Evolutionary conservation across 2,113 vertebrate genomes (phyloP), one percentile per base, ranked within the genome.

Genomic region (Mixornis gularis): DNA sequence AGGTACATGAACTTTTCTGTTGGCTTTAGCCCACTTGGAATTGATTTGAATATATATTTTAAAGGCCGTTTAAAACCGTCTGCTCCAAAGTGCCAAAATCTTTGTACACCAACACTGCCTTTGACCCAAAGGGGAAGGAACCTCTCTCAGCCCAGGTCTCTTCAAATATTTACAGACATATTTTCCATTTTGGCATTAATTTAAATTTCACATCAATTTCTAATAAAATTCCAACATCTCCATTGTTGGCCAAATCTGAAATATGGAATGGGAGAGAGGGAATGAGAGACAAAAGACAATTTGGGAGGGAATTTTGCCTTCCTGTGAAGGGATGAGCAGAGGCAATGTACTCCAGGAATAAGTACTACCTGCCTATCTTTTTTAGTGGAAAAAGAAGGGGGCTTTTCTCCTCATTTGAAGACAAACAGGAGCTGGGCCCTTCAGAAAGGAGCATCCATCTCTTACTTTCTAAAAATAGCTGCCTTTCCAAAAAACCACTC

Each of bases 201-300:
- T 94, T 97, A 69, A 97, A 97, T 95, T 93, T 94, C 92, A 95
- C 66, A 81, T 78, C 92, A 76, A 85, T 91, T 96, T 92, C 81
- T 85, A 91, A 96, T 71, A 92, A 88, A 96, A 91, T 92, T 93
- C 79, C 87, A 81, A 77, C 83, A 63, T 85, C 82, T 68, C 87
- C 53, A 83, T 56, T 69, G 56, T 89, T 92, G 93, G 78, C 26
- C 80, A 76, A 83, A 90, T 44, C 79, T 64, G 74, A 82, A 93
- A 95, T 20, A 20, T 3, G 13, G 72, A 76, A 74, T 7, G 12
- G 49, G 49, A 66, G 51, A 56, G 46, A n/a, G 36, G 46, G 51
- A 38, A 51, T 19, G 91, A 94, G 72, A 76, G 86, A 52, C 44
- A 71, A 84, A 77, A 70, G 77, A 38, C 82, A 91, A 89, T 81